Evolutionary conservation across 2,113 vertebrate genomes (phyloP).

Genomic region (Mus spicilegus): DNA sequence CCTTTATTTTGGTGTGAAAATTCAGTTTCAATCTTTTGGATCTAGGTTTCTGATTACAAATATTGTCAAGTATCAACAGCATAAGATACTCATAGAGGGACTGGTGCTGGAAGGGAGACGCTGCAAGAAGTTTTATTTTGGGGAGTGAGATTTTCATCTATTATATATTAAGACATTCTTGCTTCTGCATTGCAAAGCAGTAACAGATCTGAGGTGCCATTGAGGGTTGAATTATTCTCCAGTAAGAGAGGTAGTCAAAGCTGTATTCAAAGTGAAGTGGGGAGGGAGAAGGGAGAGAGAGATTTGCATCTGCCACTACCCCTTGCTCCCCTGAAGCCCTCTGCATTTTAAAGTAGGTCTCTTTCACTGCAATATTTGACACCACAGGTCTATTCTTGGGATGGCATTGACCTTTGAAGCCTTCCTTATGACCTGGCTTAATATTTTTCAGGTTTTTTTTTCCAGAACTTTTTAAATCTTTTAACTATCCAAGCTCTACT

Average conservation of each 20-base stretch:
- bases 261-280: background rate
- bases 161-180: background rate
- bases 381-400: background rate
- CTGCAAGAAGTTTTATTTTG: background rate
- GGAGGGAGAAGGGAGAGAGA: background rate
- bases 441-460: background rate
- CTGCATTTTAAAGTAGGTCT: background rate
- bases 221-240: background rate
- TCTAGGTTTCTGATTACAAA: background rate
- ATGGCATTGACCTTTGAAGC: background rate
- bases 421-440: background rate
- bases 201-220: background rate
- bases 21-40: background rate
- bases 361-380: background rate
- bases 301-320: background rate
- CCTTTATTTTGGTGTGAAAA: background rate
- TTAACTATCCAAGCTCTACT: constrained; percentile 32
- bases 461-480: background rate
- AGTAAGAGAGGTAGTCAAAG: background rate
- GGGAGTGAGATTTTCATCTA: background rate
- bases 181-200: background rate
- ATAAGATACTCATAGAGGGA: background rate
- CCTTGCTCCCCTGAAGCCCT: background rate
- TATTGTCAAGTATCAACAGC: background rate
- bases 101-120: background rate